Percentiles rank a stretch among this genome's conserved stretches.
phyloP scores from a whole-genome alignment of 64 coral and sea anemone genomes.

The Dendronephthya gigantea region DNA sequence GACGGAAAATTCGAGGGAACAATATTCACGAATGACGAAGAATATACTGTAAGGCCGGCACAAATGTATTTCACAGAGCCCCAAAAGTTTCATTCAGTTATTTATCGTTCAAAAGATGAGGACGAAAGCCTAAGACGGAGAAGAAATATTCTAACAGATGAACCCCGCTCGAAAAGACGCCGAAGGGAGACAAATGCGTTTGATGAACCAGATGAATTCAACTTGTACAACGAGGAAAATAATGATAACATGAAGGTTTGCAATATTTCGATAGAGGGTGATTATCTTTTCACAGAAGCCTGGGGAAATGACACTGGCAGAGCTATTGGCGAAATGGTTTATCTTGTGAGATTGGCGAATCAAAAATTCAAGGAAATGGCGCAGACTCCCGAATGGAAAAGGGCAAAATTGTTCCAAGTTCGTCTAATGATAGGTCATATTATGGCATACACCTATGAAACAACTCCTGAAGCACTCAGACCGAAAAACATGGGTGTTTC shows the following conservation, averaged over 20 bases:
- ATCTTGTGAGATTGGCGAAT: neutral
- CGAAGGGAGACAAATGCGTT: neutral
- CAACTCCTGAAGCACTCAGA: neutral
- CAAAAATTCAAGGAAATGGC: neutral
- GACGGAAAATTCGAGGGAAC: neutral
- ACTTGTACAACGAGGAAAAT: neutral
- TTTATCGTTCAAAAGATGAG: slow-evolving; percentile 4
- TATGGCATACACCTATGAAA: neutral
- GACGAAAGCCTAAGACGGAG: neutral
- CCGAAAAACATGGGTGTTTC: neutral
- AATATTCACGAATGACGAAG: neutral
- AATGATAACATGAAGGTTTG: neutral
- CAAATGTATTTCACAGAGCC: neutral
- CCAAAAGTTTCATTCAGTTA: neutral
- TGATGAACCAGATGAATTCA: neutral
- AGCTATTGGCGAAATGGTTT: slow-evolving; percentile 10
- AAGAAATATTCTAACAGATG: neutral
- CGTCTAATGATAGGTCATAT: neutral
- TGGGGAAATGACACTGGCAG: neutral
- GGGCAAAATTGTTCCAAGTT: neutral
- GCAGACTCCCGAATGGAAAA: neutral
- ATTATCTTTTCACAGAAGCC: neutral
- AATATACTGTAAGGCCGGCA: neutral
- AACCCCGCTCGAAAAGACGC: neutral
- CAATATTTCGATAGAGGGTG: neutral